Percentiles rank a stretch among this genome's conserved stretches.
Conservation (phyloP, 2,888 invertebrate genomes). For the Polylopha cassiicola region DNA sequence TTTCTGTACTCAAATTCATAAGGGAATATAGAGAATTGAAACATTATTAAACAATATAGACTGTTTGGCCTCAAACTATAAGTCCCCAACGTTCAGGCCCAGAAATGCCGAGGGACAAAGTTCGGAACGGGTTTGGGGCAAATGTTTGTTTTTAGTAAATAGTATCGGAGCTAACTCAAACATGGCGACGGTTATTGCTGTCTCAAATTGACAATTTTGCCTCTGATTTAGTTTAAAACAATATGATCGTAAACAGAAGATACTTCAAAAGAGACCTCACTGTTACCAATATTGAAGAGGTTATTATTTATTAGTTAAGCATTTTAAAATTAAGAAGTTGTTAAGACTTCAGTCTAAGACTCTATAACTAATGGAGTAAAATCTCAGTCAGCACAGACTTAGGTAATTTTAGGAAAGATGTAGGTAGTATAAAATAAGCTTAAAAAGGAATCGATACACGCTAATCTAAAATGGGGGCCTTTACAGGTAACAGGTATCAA, state of each 20-base stretch:
- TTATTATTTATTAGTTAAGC: too few species aligned
- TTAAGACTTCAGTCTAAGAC: too few species aligned
- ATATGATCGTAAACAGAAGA: conserved; percentile 14
- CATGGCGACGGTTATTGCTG: conserved; percentile 10
- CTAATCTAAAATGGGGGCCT: too few species aligned
- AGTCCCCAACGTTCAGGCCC: conserved; percentile 6
- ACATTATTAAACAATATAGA: conserved; percentile 6
- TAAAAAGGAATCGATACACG: too few species aligned
- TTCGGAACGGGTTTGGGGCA: conserved; percentile 5
- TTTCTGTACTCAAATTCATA: neutral
- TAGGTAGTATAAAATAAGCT: too few species aligned
- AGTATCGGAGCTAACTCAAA: conserved; percentile 19
- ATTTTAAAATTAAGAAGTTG: too few species aligned
- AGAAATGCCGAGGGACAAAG: conserved; percentile 7
- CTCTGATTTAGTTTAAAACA: conserved; percentile 15
- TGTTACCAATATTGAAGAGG: conserved; percentile 12
- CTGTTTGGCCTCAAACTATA: conserved; percentile 6
- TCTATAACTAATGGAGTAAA: too few species aligned
- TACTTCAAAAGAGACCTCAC: conserved; percentile 6
- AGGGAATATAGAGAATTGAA: conserved; percentile 7
- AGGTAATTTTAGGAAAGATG: too few species aligned
- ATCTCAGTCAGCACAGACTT: too few species aligned
- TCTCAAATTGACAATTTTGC: conserved; percentile 13
- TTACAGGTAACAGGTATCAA: too few species aligned
- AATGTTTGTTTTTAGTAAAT: conserved; percentile 21